phyloP scores from a whole-genome alignment of 2,797 vertebrate species.

The Sebastiscus tertius region DNA sequence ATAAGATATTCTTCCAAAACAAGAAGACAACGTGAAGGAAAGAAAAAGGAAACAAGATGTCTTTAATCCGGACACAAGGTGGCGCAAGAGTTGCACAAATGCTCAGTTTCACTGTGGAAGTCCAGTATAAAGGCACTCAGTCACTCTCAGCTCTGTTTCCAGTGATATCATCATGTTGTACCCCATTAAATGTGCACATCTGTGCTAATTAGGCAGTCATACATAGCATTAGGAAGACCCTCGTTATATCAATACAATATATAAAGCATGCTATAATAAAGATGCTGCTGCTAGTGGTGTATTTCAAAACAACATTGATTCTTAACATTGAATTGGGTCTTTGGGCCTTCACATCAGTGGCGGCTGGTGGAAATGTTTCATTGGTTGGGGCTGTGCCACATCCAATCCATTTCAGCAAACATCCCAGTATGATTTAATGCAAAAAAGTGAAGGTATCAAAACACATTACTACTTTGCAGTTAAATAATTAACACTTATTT shows the following conservation, averaged over 20 bases:
- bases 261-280: not conserved
- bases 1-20: not conserved
- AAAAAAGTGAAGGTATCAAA: too few species aligned
- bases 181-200: not conserved
- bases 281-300: not conserved
- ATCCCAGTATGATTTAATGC: too few species aligned
- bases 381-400: too few species aligned
- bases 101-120: not conserved
- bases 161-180: not conserved
- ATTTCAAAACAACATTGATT: not conserved
- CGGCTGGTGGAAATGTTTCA: too few species aligned
- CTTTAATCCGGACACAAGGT: slow-evolving; percentile 9
- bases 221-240: not conserved
- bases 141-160: not conserved
- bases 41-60: not conserved
- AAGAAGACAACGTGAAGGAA: not conserved
- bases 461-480: too few species aligned
- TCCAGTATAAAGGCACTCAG: not conserved
- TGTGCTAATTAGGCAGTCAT: not conserved
- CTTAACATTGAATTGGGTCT: not conserved
- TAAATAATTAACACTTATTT: too few species aligned
- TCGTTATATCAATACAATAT: not conserved
- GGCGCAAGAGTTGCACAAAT: slow-evolving; percentile 49
- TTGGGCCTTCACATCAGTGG: not conserved
- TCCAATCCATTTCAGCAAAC: too few species aligned